Base-by-base conservation (phyloP, 2,888 invertebrate genomes). In the Axea sp. region DNA sequence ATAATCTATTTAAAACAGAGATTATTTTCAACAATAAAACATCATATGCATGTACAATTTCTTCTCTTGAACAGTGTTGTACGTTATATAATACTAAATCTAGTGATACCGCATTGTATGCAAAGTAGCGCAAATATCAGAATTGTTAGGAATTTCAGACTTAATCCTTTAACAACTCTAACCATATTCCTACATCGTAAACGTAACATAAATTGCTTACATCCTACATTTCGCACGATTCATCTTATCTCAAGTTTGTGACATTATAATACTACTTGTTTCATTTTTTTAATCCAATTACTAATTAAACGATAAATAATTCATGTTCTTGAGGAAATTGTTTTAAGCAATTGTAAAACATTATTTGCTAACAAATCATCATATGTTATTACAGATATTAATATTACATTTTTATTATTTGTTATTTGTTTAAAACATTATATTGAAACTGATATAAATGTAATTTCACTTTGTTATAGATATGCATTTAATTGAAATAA, bases 81-180 rank as follows among this genome's bases (percentile, higher is more conserved):
- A 45, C 31, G 41, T 57, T 57, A 33, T 30, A 28, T 59, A 55
- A 35, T 59, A 33, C 35, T 51, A 60, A 68, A 68, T 68, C 68
- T 45, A 60, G 57, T 35, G 19, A 51, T 30, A 57, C 30, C 41
- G 45, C 59, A 53, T 53, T 43, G 51, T 51, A 51, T 59, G 59
- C 68, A 68, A 68, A 68, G 59, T 47, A 55, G 55, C 55, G 65
- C 47, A 67, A 67, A 67, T 68, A 68, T 68, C 59, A 59, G 67
- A 68, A 68, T 57, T 57, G 67, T 57, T 68, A 49, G 59, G 49
- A 49, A 51, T 60, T 68, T 68, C 43, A 68, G 43, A 45, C 59
- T 68, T 68, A 68, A 68, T 68, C 68, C 68, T 68, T 68, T 68
- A 68, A 68, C 59, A 60, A 59, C 68, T 60, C 37, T 22, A 45